These are phyloP conservation scores for Alouatta palliata DNA, from an alignment of 2,113 vertebrate species.

Conservation along the genomic window DNA sequence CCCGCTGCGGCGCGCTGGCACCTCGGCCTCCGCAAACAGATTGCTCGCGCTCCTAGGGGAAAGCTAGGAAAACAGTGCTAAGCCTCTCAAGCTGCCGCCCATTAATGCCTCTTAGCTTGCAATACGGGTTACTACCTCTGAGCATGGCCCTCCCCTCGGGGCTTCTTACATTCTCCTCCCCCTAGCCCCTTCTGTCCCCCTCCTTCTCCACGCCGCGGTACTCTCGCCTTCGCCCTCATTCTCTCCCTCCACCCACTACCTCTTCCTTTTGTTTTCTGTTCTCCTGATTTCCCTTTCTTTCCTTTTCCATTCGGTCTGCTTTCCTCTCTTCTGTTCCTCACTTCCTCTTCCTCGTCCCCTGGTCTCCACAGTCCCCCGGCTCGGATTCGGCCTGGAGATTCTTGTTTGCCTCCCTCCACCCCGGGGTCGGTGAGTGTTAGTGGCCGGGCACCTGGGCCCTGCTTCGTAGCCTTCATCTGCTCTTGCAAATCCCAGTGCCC, in stretches of 20 bases:
- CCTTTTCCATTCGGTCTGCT: not conserved
- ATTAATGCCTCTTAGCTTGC: conserved; percentile 67
- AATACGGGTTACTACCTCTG: conserved; percentile 14
- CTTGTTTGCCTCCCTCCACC: not conserved
- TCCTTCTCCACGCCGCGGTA: not conserved
- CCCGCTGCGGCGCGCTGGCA: conserved; percentile 38
- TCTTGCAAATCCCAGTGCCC: not conserved
- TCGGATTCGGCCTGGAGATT: not conserved
- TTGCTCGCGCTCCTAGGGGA: conserved; percentile 67
- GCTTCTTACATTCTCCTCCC: conserved; percentile 44
- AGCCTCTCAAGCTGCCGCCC: conserved; percentile 75
- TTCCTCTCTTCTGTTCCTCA: not conserved
- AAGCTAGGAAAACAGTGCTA: conserved; percentile 66
- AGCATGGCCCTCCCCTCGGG: conserved; percentile 24
- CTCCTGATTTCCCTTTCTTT: not conserved
- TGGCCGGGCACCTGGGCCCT: not conserved
- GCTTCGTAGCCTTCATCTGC: not conserved
- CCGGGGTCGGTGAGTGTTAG: not conserved
- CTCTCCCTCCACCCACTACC: not conserved
- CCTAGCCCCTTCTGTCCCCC: conserved; percentile 23
- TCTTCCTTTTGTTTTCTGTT: conserved; percentile 46
- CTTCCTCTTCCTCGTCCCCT: not conserved
- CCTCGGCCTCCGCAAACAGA: conserved; percentile 56
- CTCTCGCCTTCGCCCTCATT: not conserved
- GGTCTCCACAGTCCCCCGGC: not conserved